phyloP scores from a whole-genome alignment of 2,113 vertebrate genomes.

The Chaenocephalus aceratus region DNA sequence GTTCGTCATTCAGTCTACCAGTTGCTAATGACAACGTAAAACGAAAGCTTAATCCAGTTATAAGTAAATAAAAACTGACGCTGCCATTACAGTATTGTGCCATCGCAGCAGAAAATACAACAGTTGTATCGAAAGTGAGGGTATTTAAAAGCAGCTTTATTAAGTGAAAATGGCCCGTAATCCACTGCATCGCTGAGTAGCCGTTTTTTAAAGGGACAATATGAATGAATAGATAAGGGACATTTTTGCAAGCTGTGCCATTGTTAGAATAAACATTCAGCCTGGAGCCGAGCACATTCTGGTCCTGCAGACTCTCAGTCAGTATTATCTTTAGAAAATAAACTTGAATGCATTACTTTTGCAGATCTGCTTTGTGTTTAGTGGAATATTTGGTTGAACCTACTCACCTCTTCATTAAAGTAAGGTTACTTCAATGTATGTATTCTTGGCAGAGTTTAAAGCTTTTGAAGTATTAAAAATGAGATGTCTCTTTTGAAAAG shows the following conservation, averaged over 20 bases:
- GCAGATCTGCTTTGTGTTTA: slow-evolving; percentile 5
- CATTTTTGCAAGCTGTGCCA: slow-evolving; percentile 51
- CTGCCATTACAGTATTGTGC: slow-evolving; percentile 23
- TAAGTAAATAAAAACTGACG: slow-evolving; percentile 31
- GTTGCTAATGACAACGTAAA: slow-evolving; percentile 29
- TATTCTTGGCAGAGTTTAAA: slow-evolving; percentile 26
- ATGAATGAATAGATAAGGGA: slow-evolving; percentile 68
- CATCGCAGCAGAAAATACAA: slow-evolving; percentile 50
- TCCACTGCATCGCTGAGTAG: slow-evolving; percentile 69
- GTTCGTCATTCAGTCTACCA: slow-evolving; percentile 21
- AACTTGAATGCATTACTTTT: background rate
- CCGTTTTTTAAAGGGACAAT: slow-evolving; percentile 68
- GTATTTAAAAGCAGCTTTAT: slow-evolving; percentile 63
- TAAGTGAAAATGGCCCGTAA: slow-evolving; percentile 65
- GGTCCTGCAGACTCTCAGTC: slow-evolving; percentile 30
- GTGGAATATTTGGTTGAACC: slow-evolving; percentile 8
- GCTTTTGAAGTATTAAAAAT: slow-evolving; percentile 27
- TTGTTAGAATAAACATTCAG: slow-evolving; percentile 60
- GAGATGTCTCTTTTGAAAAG: slow-evolving; percentile 39
- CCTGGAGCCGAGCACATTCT: slow-evolving; percentile 37
- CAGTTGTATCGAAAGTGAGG: slow-evolving; percentile 54
- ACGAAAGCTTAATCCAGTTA: slow-evolving; percentile 23
- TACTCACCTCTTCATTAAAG: background rate
- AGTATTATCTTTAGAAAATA: slow-evolving; percentile 27
- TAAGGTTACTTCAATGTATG: slow-evolving; percentile 13